These are phyloP conservation scores for Drosophila melanocephala DNA, from an alignment of 2,888 invertebrate species.

Conservation along the genomic window DNA sequence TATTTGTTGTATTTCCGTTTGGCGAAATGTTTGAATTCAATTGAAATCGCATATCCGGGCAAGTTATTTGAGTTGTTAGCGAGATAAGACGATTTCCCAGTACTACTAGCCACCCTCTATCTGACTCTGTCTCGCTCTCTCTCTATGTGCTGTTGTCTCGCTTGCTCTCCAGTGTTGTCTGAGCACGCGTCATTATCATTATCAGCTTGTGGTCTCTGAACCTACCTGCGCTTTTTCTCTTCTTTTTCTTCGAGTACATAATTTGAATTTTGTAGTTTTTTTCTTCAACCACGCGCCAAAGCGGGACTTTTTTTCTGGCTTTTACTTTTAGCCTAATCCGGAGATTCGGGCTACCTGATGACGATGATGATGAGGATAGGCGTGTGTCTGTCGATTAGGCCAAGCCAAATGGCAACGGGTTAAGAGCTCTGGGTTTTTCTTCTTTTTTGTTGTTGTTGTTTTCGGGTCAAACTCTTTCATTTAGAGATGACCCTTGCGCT, in stretches of 20 bases:
- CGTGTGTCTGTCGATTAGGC: conserved; percentile 36
- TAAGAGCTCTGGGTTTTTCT: conserved; percentile 13
- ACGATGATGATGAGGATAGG: conserved; percentile 19
- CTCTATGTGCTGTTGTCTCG: not conserved
- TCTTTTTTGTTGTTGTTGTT: not conserved
- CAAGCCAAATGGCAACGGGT: conserved; percentile 34
- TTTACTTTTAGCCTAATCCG: conserved; percentile 30
- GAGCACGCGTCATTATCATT: conserved; percentile 38
- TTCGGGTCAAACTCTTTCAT: conserved; percentile 16
- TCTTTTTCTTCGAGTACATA: conserved; percentile 3
- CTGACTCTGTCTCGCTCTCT: not conserved
- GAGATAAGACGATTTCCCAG: conserved; percentile 47
- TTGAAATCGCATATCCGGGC: conserved; percentile 43
- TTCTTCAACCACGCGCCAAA: conserved; percentile 30
- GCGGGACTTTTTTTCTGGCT: conserved; percentile 23
- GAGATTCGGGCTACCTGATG: conserved; percentile 39
- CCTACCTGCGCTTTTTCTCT: conserved; percentile 52
- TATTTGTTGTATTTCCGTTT: conserved; percentile 8
- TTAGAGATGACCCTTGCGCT: conserved; percentile 9
- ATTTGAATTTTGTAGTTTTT: conserved; percentile 43
- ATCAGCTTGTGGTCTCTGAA: conserved; percentile 30
- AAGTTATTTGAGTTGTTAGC: conserved; percentile 40
- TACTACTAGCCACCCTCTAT: conserved; percentile 10
- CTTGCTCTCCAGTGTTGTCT: not conserved
- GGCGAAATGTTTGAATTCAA: conserved; percentile 53